Base-by-base conservation (phyloP, 2,113 vertebrate species). In the Gasterosteus aculeatus region DNA sequence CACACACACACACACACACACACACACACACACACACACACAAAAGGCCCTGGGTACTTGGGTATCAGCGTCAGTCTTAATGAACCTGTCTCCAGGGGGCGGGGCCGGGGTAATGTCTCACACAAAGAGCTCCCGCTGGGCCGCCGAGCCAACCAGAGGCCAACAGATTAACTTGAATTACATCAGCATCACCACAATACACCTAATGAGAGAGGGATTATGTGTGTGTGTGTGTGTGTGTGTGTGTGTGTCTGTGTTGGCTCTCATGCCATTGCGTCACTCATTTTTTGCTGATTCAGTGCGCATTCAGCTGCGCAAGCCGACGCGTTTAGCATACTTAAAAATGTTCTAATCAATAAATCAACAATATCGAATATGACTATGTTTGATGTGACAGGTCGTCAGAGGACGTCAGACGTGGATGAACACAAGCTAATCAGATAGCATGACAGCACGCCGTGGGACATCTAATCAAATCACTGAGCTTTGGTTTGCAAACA, bases 161-260 rank as follows among this genome's bases (percentile, higher is more conserved):
- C 92, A 93, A 90, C 89, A 93, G 93, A 94, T 94, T 94, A 87
- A 93, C 92, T 94, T 93, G 93, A 92, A 95, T 95, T 93, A 94
- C 93, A 94, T 94, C 94, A 94, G 94, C 94, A 93, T 94, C 89
- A 89, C 80, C 79, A 92, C 89, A 94, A 92, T 91, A 88, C 91
- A 83, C 85, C 89, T 93, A 94, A 94, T 94, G 93, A 94, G 92
- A 85, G 86, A 91, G 86, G 90, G 86, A 90, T 86, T 89, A 69
- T 82, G 85, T 84, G 69, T 73, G 80, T 73, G 67, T 79, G 68
- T 77, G 80, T 70, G 71, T 60, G 75, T 61, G 60, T 69, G 72
- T 58, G 61, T 68, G 81, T 57, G 72, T 67, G 83, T 68, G 61
- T 65, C 77, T 57, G 72, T 79, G 83, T 80, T 65, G 72, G 81